Evolutionary conservation across 2,888 invertebrate species (phyloP), one percentile per base, ranked within the genome.

Genomic region (Platycheirus rosarum): DNA sequence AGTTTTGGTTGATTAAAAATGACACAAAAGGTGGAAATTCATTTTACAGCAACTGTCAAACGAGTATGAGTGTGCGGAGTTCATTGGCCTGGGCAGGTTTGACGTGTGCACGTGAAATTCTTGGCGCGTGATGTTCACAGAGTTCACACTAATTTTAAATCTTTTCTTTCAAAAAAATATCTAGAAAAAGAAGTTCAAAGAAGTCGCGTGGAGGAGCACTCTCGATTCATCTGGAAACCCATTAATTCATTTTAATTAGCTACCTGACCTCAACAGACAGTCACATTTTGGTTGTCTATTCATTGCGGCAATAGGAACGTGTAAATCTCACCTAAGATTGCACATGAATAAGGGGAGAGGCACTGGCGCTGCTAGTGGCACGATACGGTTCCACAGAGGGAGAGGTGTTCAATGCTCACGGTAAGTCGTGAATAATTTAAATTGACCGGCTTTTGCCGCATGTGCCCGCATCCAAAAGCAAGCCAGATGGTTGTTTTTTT

Each of bases 391-490:
- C 13, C n/a, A n/a, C n/a, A n/a, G 29, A 23, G 14, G 35, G 3
- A 7, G 26, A 18, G 18, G 11, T 20, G 29, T 6, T 32, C 49
- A 44, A 5, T 20, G 37, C 53, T 57, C 57, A 55, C 26, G 65
- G 49, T 46, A 73, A 63, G 51, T 80, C 70, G 65, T 80, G 79
- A 75, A 80, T 80, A 75, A 80, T 65, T 75, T 69, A 69, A 65
- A 51, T 32, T 44, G 44, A 60, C 51, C 70, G 16, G 62, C 29
- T 40, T 51, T 53, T 53, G n/a, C 37, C 46, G 66, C 20, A 16
- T 51, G 51, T 37, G 48, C 40, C 13, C 13, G 37, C 37, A 40
- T 40, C 13, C n/a, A 40, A 29, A 13, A 1, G 14, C 1, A 26
- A 32, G 14, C 9, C 60, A 68, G 49, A 44, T 69, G 44, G 60